Conservation (phyloP, 2,888 invertebrate genomes). For the Galeruca laticollis region DNA sequence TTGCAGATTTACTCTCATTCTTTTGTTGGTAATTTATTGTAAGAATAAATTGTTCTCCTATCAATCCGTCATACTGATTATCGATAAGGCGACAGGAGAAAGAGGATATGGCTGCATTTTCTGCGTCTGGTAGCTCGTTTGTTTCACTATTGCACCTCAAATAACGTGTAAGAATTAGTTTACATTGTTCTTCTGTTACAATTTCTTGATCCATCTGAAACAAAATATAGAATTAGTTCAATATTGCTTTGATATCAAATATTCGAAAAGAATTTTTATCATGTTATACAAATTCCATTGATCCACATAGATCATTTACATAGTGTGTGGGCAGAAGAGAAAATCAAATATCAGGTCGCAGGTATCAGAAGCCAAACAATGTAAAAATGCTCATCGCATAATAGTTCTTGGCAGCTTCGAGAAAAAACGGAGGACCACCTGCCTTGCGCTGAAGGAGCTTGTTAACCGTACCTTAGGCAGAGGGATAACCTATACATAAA, state of each 20-base stretch:
- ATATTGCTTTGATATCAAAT: not conserved
- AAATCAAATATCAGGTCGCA: too few species aligned
- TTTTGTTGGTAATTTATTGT: conserved; percentile 42
- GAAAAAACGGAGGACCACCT: too few species aligned
- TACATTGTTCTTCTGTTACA: conserved; percentile 41
- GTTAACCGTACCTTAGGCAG: too few species aligned
- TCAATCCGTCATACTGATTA: conserved; percentile 50
- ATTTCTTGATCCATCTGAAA: conserved; percentile 18
- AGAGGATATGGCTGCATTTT: conserved; percentile 32
- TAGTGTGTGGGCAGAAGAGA: too few species aligned
- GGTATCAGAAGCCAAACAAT: too few species aligned
- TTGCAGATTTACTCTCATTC: conserved; percentile 16
- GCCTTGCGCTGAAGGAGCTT: too few species aligned
- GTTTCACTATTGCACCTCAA: not conserved
- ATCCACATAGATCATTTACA: too few species aligned
- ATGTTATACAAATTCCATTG: too few species aligned
- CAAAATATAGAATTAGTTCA: not conserved
- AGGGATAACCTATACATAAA: too few species aligned
- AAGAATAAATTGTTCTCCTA: conserved; percentile 51
- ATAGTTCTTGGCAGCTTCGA: too few species aligned
- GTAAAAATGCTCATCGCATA: too few species aligned
- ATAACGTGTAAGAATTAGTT: conserved; percentile 36
- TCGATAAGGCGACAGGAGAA: conserved; percentile 41
- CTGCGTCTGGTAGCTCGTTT: not conserved
- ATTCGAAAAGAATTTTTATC: too few species aligned